Conservation (phyloP, 2,888 invertebrate genomes). For the Gryllus longicercus region DNA sequence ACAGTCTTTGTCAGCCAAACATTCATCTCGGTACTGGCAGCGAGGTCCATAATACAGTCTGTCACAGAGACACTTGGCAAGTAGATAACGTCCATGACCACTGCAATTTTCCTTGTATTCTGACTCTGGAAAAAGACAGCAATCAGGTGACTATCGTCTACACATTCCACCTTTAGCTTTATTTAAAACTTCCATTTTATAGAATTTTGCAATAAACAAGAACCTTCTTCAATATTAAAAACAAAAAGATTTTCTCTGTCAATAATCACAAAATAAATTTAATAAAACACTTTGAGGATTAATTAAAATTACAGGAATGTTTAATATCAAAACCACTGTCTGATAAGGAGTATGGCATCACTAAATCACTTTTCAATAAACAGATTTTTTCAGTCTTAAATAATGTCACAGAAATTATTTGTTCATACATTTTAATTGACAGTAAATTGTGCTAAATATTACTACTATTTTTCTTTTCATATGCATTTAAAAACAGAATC, state of each 20-base stretch:
- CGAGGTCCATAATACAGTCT: conserved; percentile 74
- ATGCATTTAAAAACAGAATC: too few species aligned
- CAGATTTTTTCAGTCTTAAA: neutral
- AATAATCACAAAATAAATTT: too few species aligned
- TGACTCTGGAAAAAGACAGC: conserved; percentile 54
- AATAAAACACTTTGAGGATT: too few species aligned
- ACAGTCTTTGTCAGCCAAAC: conserved; percentile 79
- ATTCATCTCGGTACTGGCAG: conserved; percentile 89
- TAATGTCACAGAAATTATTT: neutral
- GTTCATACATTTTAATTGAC: neutral
- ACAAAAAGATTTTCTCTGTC: too few species aligned
- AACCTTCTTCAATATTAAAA: too few species aligned
- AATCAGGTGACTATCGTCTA: neutral
- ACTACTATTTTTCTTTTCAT: neutral
- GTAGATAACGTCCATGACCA: conserved; percentile 74
- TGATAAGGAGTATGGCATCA: too few species aligned
- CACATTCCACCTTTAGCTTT: too few species aligned
- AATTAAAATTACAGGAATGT: too few species aligned
- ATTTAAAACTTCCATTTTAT: too few species aligned
- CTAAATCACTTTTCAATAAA: too few species aligned
- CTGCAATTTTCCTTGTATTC: conserved; percentile 80
- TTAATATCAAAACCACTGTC: too few species aligned
- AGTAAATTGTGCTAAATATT: neutral
- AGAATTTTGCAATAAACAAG: too few species aligned
- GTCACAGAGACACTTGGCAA: conserved; percentile 76